Evolutionary conservation across 2,113 vertebrate genomes (phyloP), one percentile per base, ranked within the genome.

Genomic region (Arothron firmamentum): DNA sequence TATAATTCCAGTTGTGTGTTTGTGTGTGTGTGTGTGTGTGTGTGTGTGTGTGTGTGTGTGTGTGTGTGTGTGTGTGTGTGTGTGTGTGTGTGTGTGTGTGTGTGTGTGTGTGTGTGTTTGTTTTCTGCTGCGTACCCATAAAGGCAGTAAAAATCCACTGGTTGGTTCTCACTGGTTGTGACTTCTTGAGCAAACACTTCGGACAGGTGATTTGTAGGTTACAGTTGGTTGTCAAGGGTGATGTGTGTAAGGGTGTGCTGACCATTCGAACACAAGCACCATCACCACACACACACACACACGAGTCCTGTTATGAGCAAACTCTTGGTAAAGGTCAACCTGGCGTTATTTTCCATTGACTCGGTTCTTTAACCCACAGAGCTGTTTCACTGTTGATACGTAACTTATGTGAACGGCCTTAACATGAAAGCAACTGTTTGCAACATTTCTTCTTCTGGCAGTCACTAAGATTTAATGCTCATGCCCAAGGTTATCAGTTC

Each of bases 141-240:
- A 62, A 69, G 6, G n/a, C 23, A 59, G 45, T 46, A 63, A 28
- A 48, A 56, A 13, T 9, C 15, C 23, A 54, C 19, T 66, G 52
- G 62, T 77, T 62, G 18, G 20, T 55, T 54, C 18, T 50, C 16
- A 11, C 38, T 23, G 21, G 63, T 59, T 68, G 47, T 62, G 53
- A 62, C 74, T 55, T 47, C 67, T 59, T 79, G 10, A 50, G 81
- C 77, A 82, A 84, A 88, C 77, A 80, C 21, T 42, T 31, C 64
- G 66, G 53, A 53, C 58, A 54, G 57, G 59, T 59, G 67, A 65
- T n/a, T 38, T 38, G 34, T 38, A 38, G 34, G 34, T 38, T 38
- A 38, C 34, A 38, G 34, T 38, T 38, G 8, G 9, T 38, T 38
- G 34, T 38, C 34, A 38, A 38, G 34, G 6, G 34, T 38, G 34